Conservation (phyloP, 2,888 invertebrate genomes). For the Glyphotaelius pellucidus region DNA sequence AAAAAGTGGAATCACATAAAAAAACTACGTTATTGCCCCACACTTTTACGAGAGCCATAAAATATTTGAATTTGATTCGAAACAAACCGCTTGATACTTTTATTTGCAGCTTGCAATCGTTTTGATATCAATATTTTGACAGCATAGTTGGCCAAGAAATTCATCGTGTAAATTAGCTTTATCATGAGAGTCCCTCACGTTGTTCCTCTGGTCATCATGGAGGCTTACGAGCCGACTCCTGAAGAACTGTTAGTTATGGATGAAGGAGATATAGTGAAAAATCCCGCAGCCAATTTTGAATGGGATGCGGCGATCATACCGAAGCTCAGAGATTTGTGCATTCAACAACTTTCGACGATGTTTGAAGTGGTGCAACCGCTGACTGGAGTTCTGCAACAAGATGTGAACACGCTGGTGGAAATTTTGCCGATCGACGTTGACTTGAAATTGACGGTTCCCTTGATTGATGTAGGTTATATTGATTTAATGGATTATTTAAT, state of each 20-base stretch:
- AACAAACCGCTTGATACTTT: neutral
- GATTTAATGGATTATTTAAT: too few species aligned
- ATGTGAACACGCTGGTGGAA: slow-evolving; percentile 79
- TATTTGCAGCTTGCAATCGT: neutral
- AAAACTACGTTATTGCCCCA: neutral
- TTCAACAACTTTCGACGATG: slow-evolving; percentile 70
- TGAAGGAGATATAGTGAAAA: slow-evolving; percentile 69
- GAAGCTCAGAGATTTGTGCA: slow-evolving; percentile 72
- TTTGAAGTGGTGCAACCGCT: slow-evolving; percentile 78
- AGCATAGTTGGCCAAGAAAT: neutral
- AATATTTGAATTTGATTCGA: slow-evolving; percentile 29
- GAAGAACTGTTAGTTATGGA: slow-evolving; percentile 46
- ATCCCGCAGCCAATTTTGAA: slow-evolving; percentile 73
- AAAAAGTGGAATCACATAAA: neutral
- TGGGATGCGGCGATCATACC: slow-evolving; percentile 75
- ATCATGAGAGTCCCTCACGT: slow-evolving; percentile 75
- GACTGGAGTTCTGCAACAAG: slow-evolving; percentile 75
- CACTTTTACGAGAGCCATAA: neutral
- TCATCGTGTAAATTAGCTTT: neutral
- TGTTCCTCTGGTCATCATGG: slow-evolving; percentile 70
- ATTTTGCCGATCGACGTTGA: slow-evolving; percentile 79
- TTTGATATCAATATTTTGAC: neutral
- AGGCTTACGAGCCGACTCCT: slow-evolving; percentile 70
- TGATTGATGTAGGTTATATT: slow-evolving; percentile 73
- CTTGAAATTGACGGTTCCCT: slow-evolving; percentile 76